Conservation (phyloP, 2,797 vertebrate genomes). For the Sparidentex hasta region DNA sequence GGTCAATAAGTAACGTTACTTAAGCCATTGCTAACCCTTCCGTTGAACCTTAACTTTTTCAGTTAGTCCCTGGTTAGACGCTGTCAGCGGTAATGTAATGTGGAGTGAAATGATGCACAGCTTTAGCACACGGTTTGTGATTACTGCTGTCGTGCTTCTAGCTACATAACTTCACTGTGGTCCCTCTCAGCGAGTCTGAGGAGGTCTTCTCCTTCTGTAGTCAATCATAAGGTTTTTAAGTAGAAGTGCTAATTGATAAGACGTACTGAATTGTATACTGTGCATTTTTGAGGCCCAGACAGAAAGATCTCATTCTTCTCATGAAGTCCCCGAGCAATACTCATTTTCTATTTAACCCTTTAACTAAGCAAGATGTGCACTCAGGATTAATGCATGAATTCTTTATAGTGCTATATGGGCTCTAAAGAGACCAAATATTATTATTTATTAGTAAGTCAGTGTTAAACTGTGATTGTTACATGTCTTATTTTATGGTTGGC, state of each 20-base stretch:
- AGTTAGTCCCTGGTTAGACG: background rate
- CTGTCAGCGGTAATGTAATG: background rate
- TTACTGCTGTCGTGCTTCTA: background rate
- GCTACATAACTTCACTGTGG: background rate
- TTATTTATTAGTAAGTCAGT: background rate
- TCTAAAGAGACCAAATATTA: background rate
- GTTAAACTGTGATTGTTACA: background rate
- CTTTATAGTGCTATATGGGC: background rate
- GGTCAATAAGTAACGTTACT: background rate
- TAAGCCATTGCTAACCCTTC: background rate
- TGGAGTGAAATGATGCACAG: background rate
- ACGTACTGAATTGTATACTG: background rate
- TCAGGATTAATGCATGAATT: background rate
- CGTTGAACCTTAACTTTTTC: too few relatives aligned
- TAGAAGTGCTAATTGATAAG: background rate
- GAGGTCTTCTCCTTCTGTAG: background rate
- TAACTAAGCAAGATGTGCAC: background rate
- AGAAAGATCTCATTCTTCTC: too few relatives aligned
- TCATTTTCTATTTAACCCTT: background rate
- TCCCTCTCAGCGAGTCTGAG: background rate
- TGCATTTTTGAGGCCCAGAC: background rate
- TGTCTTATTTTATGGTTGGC: background rate
- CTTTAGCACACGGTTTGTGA: too few relatives aligned
- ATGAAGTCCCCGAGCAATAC: background rate
- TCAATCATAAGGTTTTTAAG: background rate